A percentile compares a stretch with the other conserved stretches of the same genome.
phyloP scores from a whole-genome alignment of 1,140 invertebrate genomes.

The Tenebrio molitor region DNA sequence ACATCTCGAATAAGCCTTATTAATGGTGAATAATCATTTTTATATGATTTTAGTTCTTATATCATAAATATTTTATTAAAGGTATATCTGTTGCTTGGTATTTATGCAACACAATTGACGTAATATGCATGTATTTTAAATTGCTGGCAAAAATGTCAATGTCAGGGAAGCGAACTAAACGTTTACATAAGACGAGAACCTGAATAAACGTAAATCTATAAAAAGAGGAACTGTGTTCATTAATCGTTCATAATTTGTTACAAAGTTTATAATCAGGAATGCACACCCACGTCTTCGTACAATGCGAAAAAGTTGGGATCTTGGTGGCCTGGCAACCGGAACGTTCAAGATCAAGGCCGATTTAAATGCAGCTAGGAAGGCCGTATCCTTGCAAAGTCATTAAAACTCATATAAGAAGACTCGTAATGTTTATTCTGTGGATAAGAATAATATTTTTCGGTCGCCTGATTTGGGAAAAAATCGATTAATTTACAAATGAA shows the following conservation, averaged over 20 bases:
- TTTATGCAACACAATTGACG: constrained; percentile 19
- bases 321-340: constrained; percentile 57
- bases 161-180: too few species aligned
- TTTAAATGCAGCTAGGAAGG: constrained; percentile 46
- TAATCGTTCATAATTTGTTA: constrained; percentile 18
- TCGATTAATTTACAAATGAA: too few species aligned
- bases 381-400: constrained; percentile 18
- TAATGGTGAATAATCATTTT: neutral
- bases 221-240: too few species aligned
- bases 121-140: constrained; percentile 10
- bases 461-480: too few species aligned
- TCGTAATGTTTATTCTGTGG: too few species aligned
- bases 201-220: constrained; percentile 1
- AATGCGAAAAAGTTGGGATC: constrained; percentile 9
- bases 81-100: neutral
- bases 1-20: constrained; percentile 1
- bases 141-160: too few species aligned
- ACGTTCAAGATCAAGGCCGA: constrained; percentile 61
- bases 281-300: constrained; percentile 2
- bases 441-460: too few species aligned
- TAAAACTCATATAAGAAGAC: too few species aligned
- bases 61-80: constrained; percentile 9
- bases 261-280: constrained; percentile 18
- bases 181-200: neutral
- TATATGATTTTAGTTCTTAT: neutral